phyloP scores from a whole-genome alignment of 2,888 invertebrate species.

The Cetonia aurata region DNA sequence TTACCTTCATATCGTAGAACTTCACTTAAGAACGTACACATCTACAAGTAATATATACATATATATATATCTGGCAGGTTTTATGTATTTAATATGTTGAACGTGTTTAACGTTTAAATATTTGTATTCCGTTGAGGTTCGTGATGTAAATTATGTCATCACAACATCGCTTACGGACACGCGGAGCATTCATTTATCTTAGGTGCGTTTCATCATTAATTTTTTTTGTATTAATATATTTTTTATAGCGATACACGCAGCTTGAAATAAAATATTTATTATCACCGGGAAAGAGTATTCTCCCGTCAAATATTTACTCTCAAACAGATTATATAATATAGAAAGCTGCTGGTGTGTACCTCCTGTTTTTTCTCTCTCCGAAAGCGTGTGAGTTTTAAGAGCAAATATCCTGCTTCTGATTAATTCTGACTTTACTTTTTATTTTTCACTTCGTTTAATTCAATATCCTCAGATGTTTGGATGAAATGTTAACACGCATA shows the following conservation, averaged over 20 bases:
- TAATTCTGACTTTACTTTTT: not conserved
- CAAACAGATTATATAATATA: conserved; percentile 3
- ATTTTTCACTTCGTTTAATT: conserved; percentile 4
- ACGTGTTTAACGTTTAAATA: conserved; percentile 32
- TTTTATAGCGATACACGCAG: too few relatives aligned
- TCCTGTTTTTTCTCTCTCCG: not conserved
- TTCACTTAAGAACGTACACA: too few relatives aligned
- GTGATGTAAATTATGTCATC: conserved; percentile 8
- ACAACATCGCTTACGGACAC: not conserved
- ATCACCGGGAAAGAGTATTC: too few relatives aligned
- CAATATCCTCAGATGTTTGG: conserved; percentile 3
- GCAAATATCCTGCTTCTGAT: conserved; percentile 25
- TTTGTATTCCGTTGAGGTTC: conserved; percentile 25
- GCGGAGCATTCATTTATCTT: not conserved
- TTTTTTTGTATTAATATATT: too few relatives aligned
- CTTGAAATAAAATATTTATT: too few relatives aligned
- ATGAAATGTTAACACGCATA: conserved; percentile 20
- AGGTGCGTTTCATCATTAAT: too few relatives aligned
- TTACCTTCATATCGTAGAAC: too few relatives aligned
- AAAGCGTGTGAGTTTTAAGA: not conserved
- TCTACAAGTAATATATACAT: too few relatives aligned
- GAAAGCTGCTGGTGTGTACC: not conserved
- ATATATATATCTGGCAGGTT: not conserved
- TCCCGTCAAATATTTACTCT: too few relatives aligned
- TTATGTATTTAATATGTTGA: conserved; percentile 26